These are phyloP conservation scores for Epinotia nisella DNA, from an alignment of 2,888 invertebrate species.

Conservation along the genomic window DNA sequence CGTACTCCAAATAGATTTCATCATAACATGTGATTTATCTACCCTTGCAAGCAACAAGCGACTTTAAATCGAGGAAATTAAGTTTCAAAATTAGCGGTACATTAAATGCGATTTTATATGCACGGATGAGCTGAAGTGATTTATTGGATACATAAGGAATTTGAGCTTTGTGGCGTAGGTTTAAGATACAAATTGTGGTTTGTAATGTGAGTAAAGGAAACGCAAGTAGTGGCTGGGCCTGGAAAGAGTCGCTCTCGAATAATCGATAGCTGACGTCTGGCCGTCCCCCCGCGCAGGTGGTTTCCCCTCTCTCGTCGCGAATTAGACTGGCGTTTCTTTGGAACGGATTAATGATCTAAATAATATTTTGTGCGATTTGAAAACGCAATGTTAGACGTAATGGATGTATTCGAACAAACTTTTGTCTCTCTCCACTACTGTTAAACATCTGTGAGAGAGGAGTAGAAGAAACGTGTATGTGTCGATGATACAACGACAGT, in stretches of 20 bases:
- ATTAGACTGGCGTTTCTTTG: constrained; percentile 54
- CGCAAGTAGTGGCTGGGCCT: constrained; percentile 64
- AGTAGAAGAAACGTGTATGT: too few species aligned
- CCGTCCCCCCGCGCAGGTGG: constrained; percentile 67
- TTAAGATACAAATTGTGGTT: constrained; percentile 62
- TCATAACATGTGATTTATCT: constrained; percentile 47
- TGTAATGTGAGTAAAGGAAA: constrained; percentile 63
- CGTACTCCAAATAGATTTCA: constrained; percentile 68
- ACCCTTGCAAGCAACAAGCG: constrained; percentile 50
- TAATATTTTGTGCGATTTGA: background rate
- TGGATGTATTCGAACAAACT: too few species aligned
- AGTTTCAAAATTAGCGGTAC: constrained; percentile 54
- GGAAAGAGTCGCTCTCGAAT: constrained; percentile 79
- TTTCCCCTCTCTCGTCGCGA: constrained; percentile 61
- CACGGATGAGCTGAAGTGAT: constrained; percentile 69
- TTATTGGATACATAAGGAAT: constrained; percentile 58
- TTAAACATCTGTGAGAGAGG: too few species aligned
- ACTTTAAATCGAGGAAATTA: constrained; percentile 55
- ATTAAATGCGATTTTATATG: constrained; percentile 55
- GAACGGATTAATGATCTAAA: constrained; percentile 31
- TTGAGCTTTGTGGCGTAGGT: constrained; percentile 54
- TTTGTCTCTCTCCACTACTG: too few species aligned
- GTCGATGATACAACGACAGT: too few species aligned
- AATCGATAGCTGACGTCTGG: constrained; percentile 85
- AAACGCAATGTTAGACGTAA: constrained; percentile 38